Percentiles rank a stretch among this genome's conserved stretches.
Conservation (phyloP, 2,113 vertebrate species). For the Dendropsophus ebraccatus region DNA sequence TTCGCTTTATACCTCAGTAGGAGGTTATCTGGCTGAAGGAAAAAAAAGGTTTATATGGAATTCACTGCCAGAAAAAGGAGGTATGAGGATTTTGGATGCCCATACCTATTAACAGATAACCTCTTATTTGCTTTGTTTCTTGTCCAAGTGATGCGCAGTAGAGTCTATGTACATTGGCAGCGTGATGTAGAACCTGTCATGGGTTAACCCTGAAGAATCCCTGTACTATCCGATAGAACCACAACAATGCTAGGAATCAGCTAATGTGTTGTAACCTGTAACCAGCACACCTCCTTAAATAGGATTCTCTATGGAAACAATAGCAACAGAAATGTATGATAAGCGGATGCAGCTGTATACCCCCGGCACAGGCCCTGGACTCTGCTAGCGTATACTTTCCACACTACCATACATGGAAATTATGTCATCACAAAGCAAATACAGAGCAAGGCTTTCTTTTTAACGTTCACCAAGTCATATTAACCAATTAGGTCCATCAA, state of each 20-base stretch:
- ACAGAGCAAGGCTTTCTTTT: no score
- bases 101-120: no score
- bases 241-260: constrained; percentile 17
- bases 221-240: background rate
- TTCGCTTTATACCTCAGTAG: no score
- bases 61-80: no score
- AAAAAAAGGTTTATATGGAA: no score
- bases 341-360: constrained; percentile 15
- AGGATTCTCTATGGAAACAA: constrained; percentile 41
- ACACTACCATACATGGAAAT: background rate
- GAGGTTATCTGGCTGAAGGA: no score
- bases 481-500: no score
- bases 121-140: no score
- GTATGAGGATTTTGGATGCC: no score
- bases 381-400: background rate
- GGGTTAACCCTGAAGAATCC: constrained; percentile 15
- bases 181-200: background rate
- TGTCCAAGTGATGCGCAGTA: background rate
- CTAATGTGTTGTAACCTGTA: background rate
- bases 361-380: background rate
- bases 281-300: constrained; percentile 17
- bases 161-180: background rate
- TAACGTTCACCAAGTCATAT: no score
- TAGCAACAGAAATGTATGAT: constrained; percentile 16
- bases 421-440: background rate